These are phyloP conservation scores for Cyprinodon tularosa DNA, from an alignment of 2,113 vertebrate species.

Conservation along the genomic window DNA sequence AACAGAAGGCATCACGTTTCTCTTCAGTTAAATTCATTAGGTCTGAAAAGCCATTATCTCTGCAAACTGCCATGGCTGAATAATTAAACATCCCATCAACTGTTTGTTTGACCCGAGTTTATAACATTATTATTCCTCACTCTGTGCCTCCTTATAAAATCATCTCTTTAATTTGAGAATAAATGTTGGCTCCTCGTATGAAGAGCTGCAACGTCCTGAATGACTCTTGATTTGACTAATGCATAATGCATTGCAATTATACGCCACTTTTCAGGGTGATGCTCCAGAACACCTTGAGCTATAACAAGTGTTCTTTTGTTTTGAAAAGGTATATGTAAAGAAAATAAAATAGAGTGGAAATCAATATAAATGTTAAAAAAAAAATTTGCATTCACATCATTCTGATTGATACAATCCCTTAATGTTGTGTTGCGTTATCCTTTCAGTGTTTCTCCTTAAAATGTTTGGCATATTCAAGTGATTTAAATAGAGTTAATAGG, in stretches of 20 bases:
- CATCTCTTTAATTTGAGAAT: slow-evolving; percentile 61
- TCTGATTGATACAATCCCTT: not conserved
- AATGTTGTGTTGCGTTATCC: not conserved
- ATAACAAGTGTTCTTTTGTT: slow-evolving; percentile 8
- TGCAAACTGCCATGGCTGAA: slow-evolving; percentile 71
- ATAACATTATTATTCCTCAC: slow-evolving; percentile 59
- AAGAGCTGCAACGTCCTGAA: slow-evolving; percentile 19
- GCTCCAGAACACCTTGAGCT: slow-evolving; percentile 56
- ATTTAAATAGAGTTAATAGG: not conserved
- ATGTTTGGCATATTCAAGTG: not conserved
- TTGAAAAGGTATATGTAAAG: not conserved
- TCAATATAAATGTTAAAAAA: not conserved
- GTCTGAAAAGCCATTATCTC: slow-evolving; percentile 69
- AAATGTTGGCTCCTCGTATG: slow-evolving; percentile 46
- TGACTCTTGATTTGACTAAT: slow-evolving; percentile 53
- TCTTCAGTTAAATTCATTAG: slow-evolving; percentile 69
- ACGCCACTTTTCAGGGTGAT: slow-evolving; percentile 43
- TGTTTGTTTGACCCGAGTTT: slow-evolving; percentile 74
- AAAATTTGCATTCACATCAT: not conserved
- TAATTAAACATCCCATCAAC: slow-evolving; percentile 77
- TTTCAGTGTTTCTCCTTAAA: not conserved
- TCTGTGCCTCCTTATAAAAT: slow-evolving; percentile 60
- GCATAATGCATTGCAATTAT: slow-evolving; percentile 62
- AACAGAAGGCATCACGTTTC: slow-evolving; percentile 58
- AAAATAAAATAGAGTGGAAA: not conserved